Conservation (phyloP, 2,113 vertebrate genomes). For the Epinephelus fuscoguttatus region DNA sequence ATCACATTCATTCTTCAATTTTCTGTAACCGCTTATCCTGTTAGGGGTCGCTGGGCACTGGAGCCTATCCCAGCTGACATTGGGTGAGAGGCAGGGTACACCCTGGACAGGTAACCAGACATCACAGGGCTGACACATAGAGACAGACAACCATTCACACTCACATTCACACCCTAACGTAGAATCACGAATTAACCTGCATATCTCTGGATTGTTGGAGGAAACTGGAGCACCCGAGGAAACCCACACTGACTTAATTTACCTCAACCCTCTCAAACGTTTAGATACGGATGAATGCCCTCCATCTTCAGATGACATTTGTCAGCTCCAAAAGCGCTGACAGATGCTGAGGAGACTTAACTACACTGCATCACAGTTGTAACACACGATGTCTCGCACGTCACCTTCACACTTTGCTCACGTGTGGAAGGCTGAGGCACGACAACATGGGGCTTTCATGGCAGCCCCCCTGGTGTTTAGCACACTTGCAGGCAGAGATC, state of each 20-base stretch:
- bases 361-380: not conserved
- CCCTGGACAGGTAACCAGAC: too few species aligned
- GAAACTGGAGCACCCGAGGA: too few species aligned
- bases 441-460: slow-evolving; percentile 6
- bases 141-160: too few species aligned
- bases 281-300: not conserved
- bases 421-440: slow-evolving; percentile 5
- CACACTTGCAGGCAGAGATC: not conserved
- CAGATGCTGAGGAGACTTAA: not conserved
- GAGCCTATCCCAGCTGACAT: too few species aligned
- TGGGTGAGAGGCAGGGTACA: too few species aligned
- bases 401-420: slow-evolving; percentile 13
- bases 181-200: too few species aligned
- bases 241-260: not conserved
- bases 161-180: too few species aligned
- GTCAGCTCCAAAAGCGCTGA: not conserved
- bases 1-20: not conserved
- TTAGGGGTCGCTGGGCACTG: too few species aligned
- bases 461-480: slow-evolving; percentile 16
- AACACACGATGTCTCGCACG: slow-evolving; percentile 3
- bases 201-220: too few species aligned
- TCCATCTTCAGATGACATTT: not conserved
- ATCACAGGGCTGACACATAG: too few species aligned
- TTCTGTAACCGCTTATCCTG: too few species aligned
- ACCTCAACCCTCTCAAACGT: not conserved